Percentiles rank a stretch among this genome's conserved stretches.
phyloP scores from a whole-genome alignment of 1,140 invertebrate genomes.

The Nephila pilipes region DNA sequence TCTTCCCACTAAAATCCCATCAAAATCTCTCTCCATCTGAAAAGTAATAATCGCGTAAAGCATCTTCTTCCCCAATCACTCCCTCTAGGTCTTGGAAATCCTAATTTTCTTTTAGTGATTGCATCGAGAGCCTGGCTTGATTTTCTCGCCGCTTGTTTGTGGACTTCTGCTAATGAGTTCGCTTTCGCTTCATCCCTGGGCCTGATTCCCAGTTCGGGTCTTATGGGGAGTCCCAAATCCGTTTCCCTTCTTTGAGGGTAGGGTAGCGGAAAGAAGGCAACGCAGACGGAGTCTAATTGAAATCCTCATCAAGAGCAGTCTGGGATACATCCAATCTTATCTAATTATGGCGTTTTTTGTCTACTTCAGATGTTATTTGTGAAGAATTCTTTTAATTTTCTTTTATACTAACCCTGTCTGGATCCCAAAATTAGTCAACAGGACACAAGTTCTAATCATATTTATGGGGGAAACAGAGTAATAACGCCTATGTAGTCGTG shows the following conservation, averaged over 20 bases:
- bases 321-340: background rate
- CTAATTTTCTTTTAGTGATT: slow-evolving; percentile 34
- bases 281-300: background rate
- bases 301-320: slow-evolving; percentile 12
- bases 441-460: too few species aligned
- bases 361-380: background rate
- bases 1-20: background rate
- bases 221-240: slow-evolving; percentile 2
- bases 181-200: background rate
- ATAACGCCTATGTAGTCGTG: too few species aligned
- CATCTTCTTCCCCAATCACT: background rate
- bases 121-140: background rate
- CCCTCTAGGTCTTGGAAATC: slow-evolving; percentile 7
- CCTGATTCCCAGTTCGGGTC: background rate
- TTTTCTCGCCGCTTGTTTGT: slow-evolving; percentile 1
- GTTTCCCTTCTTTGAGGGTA: background rate
- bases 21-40: background rate
- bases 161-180: background rate
- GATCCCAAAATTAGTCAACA: too few species aligned
- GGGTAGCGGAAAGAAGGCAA: too few species aligned
- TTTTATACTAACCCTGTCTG: too few species aligned
- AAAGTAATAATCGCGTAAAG: slow-evolving; percentile 17
- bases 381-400: too few species aligned
- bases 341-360: slow-evolving; percentile 22
- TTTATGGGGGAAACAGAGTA: too few species aligned